Evolutionary conservation across 92 coral and sea anemone genomes (phyloP).

Genomic region (Actinostola sp.): DNA sequence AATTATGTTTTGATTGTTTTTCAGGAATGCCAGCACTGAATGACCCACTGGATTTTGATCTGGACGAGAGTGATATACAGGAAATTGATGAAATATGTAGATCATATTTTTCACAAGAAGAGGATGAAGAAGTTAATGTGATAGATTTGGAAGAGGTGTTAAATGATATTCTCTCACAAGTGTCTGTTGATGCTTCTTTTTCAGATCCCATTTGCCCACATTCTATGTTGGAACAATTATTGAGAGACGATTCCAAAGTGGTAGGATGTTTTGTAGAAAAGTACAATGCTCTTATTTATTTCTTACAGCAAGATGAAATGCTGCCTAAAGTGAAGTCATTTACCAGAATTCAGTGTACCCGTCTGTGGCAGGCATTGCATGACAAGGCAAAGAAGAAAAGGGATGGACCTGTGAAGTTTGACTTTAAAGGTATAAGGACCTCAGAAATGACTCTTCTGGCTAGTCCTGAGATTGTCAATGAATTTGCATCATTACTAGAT

Average conservation of each 20-base stretch:
- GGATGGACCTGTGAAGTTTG: no score
- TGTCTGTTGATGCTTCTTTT: background rate
- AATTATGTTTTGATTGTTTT: no score
- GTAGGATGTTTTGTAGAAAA: background rate
- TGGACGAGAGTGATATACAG: background rate
- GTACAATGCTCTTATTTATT: background rate
- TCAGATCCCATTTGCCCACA: background rate
- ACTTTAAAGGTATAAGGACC: no score
- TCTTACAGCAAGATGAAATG: background rate
- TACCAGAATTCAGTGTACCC: no score
- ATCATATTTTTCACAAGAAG: background rate
- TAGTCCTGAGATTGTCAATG: no score
- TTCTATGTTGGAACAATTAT: background rate
- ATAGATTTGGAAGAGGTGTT: background rate
- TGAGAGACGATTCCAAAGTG: background rate
- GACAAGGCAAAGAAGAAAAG: no score
- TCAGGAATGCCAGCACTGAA: no score
- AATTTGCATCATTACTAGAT: no score
- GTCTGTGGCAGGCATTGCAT: no score
- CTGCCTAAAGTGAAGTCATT: no score
- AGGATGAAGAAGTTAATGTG: background rate
- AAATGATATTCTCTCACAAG: background rate
- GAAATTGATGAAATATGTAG: background rate
- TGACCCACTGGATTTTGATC: background rate
- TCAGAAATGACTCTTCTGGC: no score